Conservation (phyloP, 2,888 invertebrate species). For the Epiblema foenella region DNA sequence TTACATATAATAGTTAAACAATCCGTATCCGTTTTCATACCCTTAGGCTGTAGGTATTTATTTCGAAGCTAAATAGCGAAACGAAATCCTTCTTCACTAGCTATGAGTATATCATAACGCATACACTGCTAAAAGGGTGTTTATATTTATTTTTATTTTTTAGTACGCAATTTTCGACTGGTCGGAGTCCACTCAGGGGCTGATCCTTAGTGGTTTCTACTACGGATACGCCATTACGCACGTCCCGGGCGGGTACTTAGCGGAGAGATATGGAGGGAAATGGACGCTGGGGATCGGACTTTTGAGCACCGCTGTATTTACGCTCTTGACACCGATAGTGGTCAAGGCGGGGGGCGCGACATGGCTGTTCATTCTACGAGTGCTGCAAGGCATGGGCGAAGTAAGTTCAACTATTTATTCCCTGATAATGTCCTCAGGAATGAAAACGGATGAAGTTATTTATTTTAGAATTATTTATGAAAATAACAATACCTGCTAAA, state of each 20-base stretch:
- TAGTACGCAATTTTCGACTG: slow-evolving; percentile 86
- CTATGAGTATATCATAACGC: not conserved
- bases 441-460: no score
- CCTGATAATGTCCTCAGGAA: no score
- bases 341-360: slow-evolving; percentile 85
- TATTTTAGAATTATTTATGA: no score
- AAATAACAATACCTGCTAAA: no score
- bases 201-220: slow-evolving; percentile 92
- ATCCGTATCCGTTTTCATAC: not conserved
- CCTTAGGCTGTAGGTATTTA: not conserved
- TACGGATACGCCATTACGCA: slow-evolving; percentile 95
- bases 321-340: slow-evolving; percentile 90
- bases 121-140: slow-evolving; percentile 32
- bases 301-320: slow-evolving; percentile 92
- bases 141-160: slow-evolving; percentile 50
- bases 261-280: slow-evolving; percentile 94
- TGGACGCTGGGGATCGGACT: slow-evolving; percentile 93
- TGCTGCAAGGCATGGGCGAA: slow-evolving; percentile 93
- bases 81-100: not conserved
- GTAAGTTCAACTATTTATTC: slow-evolving; percentile 62
- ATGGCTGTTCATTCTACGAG: slow-evolving; percentile 84
- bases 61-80: not conserved
- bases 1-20: no score
- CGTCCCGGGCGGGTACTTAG: slow-evolving; percentile 92
- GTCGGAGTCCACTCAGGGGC: slow-evolving; percentile 90